These are phyloP conservation scores for Eupithecia abbreviata DNA, from an alignment of 2,888 invertebrate genomes.

Conservation along the genomic window DNA sequence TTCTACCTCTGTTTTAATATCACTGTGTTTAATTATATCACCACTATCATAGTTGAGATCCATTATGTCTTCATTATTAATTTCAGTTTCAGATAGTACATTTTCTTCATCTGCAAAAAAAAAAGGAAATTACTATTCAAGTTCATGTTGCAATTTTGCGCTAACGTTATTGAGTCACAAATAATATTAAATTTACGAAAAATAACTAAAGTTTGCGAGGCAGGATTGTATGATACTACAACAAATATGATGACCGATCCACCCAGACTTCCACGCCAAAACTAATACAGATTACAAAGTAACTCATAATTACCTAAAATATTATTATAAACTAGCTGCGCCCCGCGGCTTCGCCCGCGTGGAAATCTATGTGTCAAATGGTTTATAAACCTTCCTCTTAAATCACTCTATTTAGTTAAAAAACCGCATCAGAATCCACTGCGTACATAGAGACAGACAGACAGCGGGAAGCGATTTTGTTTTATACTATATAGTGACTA, in stretches of 20 bases:
- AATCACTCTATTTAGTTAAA: no score
- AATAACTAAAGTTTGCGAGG: neutral
- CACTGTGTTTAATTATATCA: neutral
- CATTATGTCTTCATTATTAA: neutral
- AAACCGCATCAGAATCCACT: no score
- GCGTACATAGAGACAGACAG: no score
- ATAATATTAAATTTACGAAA: neutral
- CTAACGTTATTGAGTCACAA: neutral
- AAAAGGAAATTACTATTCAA: neutral
- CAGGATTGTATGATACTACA: neutral
- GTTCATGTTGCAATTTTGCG: neutral
- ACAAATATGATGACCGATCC: neutral
- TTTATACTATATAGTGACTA: no score
- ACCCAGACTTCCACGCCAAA: neutral
- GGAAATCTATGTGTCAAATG: no score
- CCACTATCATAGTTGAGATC: neutral
- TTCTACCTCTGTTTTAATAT: neutral
- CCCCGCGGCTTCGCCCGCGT: no score
- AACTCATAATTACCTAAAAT: neutral
- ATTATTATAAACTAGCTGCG: neutral
- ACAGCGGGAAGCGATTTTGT: no score
- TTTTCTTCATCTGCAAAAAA: neutral
- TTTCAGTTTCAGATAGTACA: neutral
- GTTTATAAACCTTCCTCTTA: no score
- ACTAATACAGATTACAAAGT: neutral